Evolutionary conservation across 2,888 invertebrate species (phyloP).

Genomic region (Ophonus ardosiacus): DNA sequence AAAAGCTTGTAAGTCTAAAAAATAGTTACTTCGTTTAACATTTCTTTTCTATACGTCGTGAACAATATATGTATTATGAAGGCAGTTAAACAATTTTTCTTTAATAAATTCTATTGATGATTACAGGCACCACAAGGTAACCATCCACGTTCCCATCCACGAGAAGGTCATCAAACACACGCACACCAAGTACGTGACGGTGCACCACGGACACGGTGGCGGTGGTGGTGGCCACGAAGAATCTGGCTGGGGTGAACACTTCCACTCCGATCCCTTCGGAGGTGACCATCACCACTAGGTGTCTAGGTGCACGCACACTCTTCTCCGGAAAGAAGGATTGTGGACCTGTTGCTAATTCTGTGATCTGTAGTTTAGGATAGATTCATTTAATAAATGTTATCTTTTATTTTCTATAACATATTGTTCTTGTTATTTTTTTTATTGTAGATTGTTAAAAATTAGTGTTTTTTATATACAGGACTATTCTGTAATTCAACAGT

Average conservation of each 20-base stretch:
- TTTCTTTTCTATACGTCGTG: too few species aligned
- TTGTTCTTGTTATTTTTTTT: neutral
- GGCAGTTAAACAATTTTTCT: too few species aligned
- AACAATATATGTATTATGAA: too few species aligned
- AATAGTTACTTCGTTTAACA: too few species aligned
- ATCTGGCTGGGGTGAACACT: neutral
- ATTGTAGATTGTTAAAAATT: too few species aligned
- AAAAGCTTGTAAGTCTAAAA: too few species aligned
- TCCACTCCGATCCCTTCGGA: constrained; percentile 42
- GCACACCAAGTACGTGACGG: constrained; percentile 84
- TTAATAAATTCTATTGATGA: neutral
- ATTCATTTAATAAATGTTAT: constrained; percentile 7
- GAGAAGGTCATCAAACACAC: constrained; percentile 85
- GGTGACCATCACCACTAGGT: constrained; percentile 34
- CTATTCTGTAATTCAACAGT: too few species aligned
- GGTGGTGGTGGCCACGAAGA: constrained; percentile 66
- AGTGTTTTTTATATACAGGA: too few species aligned
- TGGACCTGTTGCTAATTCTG: constrained; percentile 36
- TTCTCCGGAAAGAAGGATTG: neutral
- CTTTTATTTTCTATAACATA: neutral
- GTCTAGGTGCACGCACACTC: neutral
- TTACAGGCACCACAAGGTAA: constrained; percentile 81
- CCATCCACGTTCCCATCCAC: constrained; percentile 83
- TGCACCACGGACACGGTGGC: constrained; percentile 78
- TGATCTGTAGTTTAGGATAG: constrained; percentile 22